phyloP scores from a whole-genome alignment of 1,140 invertebrate species.

The Papilio polytes region DNA sequence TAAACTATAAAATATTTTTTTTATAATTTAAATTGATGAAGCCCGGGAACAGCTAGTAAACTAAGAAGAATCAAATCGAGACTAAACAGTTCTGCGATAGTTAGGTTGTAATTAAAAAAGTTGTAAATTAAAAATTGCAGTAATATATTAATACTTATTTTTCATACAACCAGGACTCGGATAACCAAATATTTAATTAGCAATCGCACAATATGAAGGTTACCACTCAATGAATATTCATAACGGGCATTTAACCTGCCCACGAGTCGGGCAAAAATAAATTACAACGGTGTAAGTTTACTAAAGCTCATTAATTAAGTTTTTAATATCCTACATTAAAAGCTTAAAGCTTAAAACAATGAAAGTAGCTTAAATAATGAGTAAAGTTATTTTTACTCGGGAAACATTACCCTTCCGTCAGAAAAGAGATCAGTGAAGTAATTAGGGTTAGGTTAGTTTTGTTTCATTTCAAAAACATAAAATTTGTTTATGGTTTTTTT shows the following conservation, averaged over 20 bases:
- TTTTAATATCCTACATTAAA: not conserved
- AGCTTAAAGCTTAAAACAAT: not conserved
- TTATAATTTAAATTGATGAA: too few relatives aligned
- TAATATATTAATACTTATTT: not conserved
- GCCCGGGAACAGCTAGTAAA: too few relatives aligned
- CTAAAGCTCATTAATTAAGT: not conserved
- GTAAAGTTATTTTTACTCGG: too few relatives aligned
- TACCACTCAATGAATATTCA: conserved; percentile 9
- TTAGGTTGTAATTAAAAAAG: too few relatives aligned
- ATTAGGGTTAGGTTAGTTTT: too few relatives aligned
- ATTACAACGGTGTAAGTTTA: not conserved
- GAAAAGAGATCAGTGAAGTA: too few relatives aligned
- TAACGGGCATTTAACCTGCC: conserved; percentile 9
- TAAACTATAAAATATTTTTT: too few relatives aligned
- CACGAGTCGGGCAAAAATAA: conserved; percentile 1
- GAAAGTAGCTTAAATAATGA: not conserved
- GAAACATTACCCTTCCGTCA: too few relatives aligned
- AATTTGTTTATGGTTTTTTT: too few relatives aligned
- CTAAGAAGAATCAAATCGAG: too few relatives aligned
- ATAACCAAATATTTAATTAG: not conserved
- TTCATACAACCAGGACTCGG: not conserved
- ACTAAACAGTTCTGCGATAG: too few relatives aligned
- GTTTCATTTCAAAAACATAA: too few relatives aligned
- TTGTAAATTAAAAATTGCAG: not conserved
- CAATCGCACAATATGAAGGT: not conserved